phyloP scores from a whole-genome alignment of 2,888 invertebrate species.

The Trissolcus brochymenae region DNA sequence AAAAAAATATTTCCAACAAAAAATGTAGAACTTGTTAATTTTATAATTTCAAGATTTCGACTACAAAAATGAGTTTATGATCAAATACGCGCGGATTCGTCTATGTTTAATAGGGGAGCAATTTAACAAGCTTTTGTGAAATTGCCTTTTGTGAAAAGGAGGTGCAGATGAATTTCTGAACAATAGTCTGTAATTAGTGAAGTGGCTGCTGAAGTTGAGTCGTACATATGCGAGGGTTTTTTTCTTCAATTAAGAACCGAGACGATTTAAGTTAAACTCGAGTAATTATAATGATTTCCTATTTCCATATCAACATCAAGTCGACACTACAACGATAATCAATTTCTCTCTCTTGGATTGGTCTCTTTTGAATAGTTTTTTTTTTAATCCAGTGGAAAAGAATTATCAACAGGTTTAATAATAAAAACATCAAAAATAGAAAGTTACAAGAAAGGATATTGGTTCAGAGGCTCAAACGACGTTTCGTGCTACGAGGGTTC shows the following conservation, averaged over 20 bases:
- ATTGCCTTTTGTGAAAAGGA: slow-evolving; percentile 49
- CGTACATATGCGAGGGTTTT: slow-evolving; percentile 45
- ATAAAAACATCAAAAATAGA: no score
- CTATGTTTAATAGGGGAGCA: slow-evolving; percentile 17
- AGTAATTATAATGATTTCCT: slow-evolving; percentile 19
- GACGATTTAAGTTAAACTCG: slow-evolving; percentile 28
- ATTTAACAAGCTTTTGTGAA: slow-evolving; percentile 47
- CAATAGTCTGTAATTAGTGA: slow-evolving; percentile 73
- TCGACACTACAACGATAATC: not conserved
- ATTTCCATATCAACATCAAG: not conserved
- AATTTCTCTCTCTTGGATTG: no score
- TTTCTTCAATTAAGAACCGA: slow-evolving; percentile 44
- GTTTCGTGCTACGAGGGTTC: no score
- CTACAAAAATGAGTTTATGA: slow-evolving; percentile 11
- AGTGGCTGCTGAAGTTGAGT: slow-evolving; percentile 64
- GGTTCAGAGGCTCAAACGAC: no score
- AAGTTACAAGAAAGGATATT: no score
- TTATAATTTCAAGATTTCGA: no score
- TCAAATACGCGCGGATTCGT: slow-evolving; percentile 19
- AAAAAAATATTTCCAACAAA: no score
- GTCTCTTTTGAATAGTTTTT: no score
- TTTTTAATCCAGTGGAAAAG: no score
- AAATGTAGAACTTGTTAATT: no score
- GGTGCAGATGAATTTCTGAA: slow-evolving; percentile 65
- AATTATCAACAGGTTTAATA: no score